Base-by-base conservation (phyloP, 2,888 invertebrate species). In the Linnaemya vulpina region DNA sequence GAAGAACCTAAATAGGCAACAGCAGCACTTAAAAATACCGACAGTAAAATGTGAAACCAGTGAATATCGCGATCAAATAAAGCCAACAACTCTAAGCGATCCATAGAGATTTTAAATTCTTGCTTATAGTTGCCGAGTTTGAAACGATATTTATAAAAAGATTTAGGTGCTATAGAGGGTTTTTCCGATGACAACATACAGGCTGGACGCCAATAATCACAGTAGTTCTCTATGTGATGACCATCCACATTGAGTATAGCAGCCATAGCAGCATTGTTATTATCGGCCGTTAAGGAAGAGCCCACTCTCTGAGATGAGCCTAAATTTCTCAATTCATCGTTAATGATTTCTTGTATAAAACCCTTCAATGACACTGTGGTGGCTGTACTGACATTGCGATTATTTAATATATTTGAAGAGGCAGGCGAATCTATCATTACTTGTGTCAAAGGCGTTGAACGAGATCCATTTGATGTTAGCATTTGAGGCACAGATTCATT, bases 31-130 rank as follows among this genome's bases (percentile, higher is more conserved):
- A 99, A 93, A 38, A 97, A 89, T 74, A 98, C 95, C 17, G 98
- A 96, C 70, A 97, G 92, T 46, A 97, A 92, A 11, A 97, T 96
- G 87, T 95, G 94, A 83, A 96, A 93, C 53, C 97, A 97, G 67
- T 92, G 90, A 73, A 97, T 93, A 92, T 98, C 99, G 75, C 98
- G 95, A 93, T 99, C 99, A 88, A 99, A 95, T 17, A 99, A 93
- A 1, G 99, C 98, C 91, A 98, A 94, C 60, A 99, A 93, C 87
- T 98, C 97, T 70, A 99, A 93, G 62, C 99, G 95, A 92, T 99
- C 99, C 94, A 99, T 96, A 73, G 96, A 95, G 46, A 99, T 95
- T 94, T 97, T 98, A 9, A 92, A 88, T 87, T 93, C 92, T 15
- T 89, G 92, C 76, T 89, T 90, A 9, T 88, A 55, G 87, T 92